Percentiles rank a stretch among this genome's conserved stretches.
Evolutionary conservation across 1,140 invertebrate genomes (phyloP).

Genomic region (Saxidomus purpurata): DNA sequence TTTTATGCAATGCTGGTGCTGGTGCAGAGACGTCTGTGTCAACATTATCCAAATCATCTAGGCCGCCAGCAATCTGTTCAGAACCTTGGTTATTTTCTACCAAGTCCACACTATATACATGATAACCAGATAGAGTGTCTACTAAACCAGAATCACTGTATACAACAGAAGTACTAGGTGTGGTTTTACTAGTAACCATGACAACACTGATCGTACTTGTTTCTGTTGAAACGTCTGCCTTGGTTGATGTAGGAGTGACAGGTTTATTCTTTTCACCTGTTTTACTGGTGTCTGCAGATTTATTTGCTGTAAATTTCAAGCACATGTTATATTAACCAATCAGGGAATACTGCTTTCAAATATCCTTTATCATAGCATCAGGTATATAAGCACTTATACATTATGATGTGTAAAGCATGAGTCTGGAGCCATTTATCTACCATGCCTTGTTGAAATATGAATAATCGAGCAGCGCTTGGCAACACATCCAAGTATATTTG

Average conservation of each 20-base stretch:
- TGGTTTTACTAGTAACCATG: not conserved
- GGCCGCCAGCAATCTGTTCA: not conserved
- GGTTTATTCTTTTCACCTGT: not conserved
- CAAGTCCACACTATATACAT: not conserved
- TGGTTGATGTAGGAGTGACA: not conserved
- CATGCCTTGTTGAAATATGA: no score
- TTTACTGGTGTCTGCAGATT: not conserved
- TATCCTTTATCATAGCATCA: no score
- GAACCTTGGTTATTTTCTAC: not conserved
- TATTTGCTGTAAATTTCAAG: conserved; percentile 1
- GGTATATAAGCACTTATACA: no score
- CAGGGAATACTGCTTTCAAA: no score
- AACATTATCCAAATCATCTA: no score
- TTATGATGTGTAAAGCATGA: no score
- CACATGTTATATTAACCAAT: no score
- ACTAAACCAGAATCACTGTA: not conserved
- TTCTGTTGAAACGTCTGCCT: conserved; percentile 10
- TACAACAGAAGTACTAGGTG: not conserved
- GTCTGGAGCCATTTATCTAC: no score
- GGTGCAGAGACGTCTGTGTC: no score
- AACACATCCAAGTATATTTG: no score
- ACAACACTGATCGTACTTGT: conserved; percentile 34
- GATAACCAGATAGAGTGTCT: not conserved
- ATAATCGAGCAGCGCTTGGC: no score
- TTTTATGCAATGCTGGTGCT: no score